Evolutionary conservation across 64 coral and sea anemone species (phyloP), one percentile per base, ranked within the genome.

Genomic region (Stichodactyla mertensii): DNA sequence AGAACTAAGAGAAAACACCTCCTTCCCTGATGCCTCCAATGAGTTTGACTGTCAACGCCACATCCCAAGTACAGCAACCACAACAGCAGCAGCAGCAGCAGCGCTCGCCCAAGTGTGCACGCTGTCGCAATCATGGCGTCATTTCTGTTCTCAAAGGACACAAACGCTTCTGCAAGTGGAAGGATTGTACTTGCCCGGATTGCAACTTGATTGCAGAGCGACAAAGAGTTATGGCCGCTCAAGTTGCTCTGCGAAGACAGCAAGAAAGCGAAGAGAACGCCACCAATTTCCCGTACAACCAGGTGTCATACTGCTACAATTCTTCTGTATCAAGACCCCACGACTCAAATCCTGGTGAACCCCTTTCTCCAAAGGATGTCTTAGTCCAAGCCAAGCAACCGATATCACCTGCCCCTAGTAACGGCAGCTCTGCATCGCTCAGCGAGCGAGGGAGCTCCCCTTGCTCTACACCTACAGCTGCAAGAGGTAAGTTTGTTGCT

Each of bases 91-190:
- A 85, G 7, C 83, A 85, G 15, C 86, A 87, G 24, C 86, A 89
- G 19, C 87, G 92, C 54, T 93, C 88, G 57, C 92, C 92, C 13
- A 93, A 93, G 55, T 93, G 92, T 60, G 92, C 92, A 5, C 83
- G 92, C 8, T 93, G 92, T 45, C 12, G 92, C 69, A 93, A 93
- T 24, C 92, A 93, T 58, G 92, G 92, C 16, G 88, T 93, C 2
- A 93, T 93, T 52, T 93, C 92, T 4, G 87, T 93, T 19, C 88
- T 93, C 51, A 93, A 93, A 87, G 92, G 92, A 24, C 92, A 93
- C 88, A 93, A 93, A 56, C 71, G 92, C 16, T 93, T 93, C 59
- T 93, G 92, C 78, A 93, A 93, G 89, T 93, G 92, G 92, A 86
- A 89, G 24, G 92, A 93, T 31, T 93, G 92, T 16, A 79, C 92